phyloP scores from a whole-genome alignment of 2,797 vertebrate genomes.

The Paratrypauchen microcephalus region DNA sequence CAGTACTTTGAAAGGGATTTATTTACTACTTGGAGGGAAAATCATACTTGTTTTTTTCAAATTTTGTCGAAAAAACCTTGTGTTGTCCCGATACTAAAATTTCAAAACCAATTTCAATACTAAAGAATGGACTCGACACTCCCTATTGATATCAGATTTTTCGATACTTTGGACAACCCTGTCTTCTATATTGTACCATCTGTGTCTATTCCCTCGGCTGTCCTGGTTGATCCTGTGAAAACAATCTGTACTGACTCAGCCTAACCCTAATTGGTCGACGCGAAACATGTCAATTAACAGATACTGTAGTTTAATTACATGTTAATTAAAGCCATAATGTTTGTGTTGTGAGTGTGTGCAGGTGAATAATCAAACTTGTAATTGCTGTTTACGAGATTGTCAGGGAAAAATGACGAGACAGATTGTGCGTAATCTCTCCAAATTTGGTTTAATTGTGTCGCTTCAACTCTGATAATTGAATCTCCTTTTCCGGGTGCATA shows the following conservation, averaged over 20 bases:
- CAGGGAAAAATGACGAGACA: conserved; percentile 66
- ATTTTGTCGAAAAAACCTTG: too few species aligned
- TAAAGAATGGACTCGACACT: too few species aligned
- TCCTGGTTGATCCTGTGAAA: conserved; percentile 21
- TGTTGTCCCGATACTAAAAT: too few species aligned
- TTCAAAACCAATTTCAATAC: too few species aligned
- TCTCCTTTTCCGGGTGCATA: conserved; percentile 33
- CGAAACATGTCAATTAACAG: conserved; percentile 75
- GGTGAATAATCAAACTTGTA: conserved; percentile 78
- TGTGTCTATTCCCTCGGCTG: neutral
- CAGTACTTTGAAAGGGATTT: too few species aligned
- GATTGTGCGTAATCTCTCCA: conserved; percentile 62
- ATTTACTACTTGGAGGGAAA: too few species aligned
- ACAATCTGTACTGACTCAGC: conserved; percentile 60
- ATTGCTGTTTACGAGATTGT: conserved; percentile 79
- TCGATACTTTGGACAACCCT: too few species aligned
- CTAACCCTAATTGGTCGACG: conserved; percentile 67
- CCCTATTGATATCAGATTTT: too few species aligned
- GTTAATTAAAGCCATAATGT: conserved; percentile 78
- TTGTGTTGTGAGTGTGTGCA: conserved; percentile 71
- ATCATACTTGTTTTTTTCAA: too few species aligned
- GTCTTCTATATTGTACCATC: neutral
- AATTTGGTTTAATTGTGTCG: conserved; percentile 55
- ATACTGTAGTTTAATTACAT: conserved; percentile 78
- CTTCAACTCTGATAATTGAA: conserved; percentile 57